phyloP scores from a whole-genome alignment of 2,888 invertebrate genomes.

The Ochropacha duplaris region DNA sequence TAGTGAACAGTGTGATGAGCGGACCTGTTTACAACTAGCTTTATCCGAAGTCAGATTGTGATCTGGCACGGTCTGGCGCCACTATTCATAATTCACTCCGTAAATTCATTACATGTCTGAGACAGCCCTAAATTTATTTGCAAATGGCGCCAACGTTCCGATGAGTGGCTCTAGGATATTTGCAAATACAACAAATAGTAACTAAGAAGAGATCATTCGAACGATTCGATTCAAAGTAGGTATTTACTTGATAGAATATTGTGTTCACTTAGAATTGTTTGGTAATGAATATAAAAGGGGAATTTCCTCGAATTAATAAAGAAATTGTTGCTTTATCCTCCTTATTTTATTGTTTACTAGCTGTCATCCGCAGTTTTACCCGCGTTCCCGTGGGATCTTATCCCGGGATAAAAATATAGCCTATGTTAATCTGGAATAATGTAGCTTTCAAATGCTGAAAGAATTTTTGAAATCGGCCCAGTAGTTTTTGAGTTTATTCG shows the following conservation, averaged over 20 bases:
- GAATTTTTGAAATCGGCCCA: too few relatives aligned
- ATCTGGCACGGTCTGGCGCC: conserved; percentile 70
- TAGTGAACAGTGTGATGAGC: conserved; percentile 59
- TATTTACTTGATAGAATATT: conserved; percentile 20
- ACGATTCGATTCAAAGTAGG: conserved; percentile 17
- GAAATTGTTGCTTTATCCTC: too few relatives aligned
- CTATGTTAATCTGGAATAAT: too few relatives aligned
- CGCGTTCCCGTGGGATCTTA: too few relatives aligned
- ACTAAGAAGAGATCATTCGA: conserved; percentile 41
- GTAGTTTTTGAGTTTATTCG: too few relatives aligned
- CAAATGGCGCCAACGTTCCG: conserved; percentile 74
- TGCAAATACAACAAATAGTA: conserved; percentile 64
- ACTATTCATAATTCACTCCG: conserved; percentile 73
- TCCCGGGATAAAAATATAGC: too few relatives aligned
- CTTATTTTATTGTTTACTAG: too few relatives aligned
- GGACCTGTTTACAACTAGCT: conserved; percentile 62
- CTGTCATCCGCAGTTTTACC: too few relatives aligned
- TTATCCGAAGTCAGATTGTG: conserved; percentile 63
- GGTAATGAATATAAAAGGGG: too few relatives aligned
- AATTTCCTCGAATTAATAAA: too few relatives aligned
- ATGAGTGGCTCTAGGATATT: conserved; percentile 68
- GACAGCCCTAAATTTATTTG: conserved; percentile 80
- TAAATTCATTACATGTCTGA: conserved; percentile 75
- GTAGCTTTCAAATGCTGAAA: too few relatives aligned
- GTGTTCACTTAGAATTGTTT: not conserved